Evolutionary conservation across 2,797 vertebrate species (phyloP).

Genomic region (Hyperoplus lanceolatus): DNA sequence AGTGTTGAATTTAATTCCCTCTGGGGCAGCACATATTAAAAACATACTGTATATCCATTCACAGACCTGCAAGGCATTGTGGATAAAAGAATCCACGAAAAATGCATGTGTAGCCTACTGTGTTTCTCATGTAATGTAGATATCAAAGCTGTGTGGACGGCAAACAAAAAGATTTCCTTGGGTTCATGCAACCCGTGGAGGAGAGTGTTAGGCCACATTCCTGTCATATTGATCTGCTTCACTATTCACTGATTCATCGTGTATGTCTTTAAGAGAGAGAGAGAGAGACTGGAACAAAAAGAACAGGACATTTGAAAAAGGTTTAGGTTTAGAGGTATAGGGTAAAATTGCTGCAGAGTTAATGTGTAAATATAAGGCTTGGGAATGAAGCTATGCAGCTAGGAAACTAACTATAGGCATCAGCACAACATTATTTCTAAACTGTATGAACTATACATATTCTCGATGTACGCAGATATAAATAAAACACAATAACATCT

Average conservation of each 20-base stretch:
- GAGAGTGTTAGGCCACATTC: constrained; percentile 7
- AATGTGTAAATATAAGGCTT: neutral
- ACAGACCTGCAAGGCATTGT: neutral
- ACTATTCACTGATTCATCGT: constrained; percentile 1
- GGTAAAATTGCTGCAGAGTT: neutral
- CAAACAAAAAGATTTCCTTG: constrained; percentile 43
- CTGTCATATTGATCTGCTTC: constrained; percentile 27
- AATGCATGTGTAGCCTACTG: constrained; percentile 5
- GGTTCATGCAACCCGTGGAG: constrained; percentile 22
- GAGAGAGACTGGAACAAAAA: neutral
- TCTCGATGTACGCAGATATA: no score
- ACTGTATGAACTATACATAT: no score
- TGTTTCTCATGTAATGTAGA: constrained; percentile 24
- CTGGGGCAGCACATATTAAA: constrained; percentile 20
- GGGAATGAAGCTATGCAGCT: no score
- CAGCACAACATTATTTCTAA: no score
- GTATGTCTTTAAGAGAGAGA: neutral
- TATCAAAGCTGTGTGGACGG: constrained; percentile 31
- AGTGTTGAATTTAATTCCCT: constrained; percentile 39
- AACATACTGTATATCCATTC: neutral
- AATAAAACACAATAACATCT: no score
- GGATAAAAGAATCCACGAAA: constrained; percentile 15
- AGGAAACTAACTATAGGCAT: no score
- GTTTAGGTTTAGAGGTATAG: neutral
- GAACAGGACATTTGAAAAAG: neutral